Conservation (phyloP, 2,113 vertebrate genomes). For the Scopus umbretta region DNA sequence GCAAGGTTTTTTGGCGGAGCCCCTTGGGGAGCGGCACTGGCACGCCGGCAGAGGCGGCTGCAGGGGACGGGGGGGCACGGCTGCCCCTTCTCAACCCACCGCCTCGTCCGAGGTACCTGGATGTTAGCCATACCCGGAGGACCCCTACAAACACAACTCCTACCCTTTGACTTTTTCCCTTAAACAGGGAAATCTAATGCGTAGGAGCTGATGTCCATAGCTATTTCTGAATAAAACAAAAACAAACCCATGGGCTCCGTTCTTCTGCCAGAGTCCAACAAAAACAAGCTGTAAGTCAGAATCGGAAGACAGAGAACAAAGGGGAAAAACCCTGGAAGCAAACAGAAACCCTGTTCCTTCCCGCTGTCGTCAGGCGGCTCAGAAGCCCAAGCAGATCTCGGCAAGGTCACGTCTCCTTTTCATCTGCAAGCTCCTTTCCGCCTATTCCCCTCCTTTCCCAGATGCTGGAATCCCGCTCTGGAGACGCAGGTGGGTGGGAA, state of each 20-base stretch:
- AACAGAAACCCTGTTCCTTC: neutral
- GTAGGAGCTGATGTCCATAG: neutral
- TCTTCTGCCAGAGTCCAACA: neutral
- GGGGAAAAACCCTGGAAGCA: neutral
- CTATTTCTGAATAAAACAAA: neutral
- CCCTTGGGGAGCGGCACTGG: neutral
- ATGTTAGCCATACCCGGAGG: accelerated
- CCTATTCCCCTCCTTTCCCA: neutral
- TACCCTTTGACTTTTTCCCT: neutral
- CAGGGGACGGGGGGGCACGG: neutral
- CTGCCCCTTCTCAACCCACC: neutral
- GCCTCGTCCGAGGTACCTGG: neutral
- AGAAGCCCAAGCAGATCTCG: neutral
- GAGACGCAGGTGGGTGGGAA: neutral
- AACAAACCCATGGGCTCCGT: neutral
- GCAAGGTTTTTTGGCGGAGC: neutral
- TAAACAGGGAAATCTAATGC: neutral
- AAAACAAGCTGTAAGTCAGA: neutral
- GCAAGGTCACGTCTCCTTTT: neutral
- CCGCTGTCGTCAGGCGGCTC: accelerated
- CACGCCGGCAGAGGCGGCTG: too few species aligned
- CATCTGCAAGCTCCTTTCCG: neutral
- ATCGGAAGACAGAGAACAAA: neutral
- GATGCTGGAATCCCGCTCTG: neutral
- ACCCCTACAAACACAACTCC: neutral